These are phyloP conservation scores for Rhabdornis inornatus DNA, from an alignment of 2,113 vertebrate species.

Conservation along the genomic window DNA sequence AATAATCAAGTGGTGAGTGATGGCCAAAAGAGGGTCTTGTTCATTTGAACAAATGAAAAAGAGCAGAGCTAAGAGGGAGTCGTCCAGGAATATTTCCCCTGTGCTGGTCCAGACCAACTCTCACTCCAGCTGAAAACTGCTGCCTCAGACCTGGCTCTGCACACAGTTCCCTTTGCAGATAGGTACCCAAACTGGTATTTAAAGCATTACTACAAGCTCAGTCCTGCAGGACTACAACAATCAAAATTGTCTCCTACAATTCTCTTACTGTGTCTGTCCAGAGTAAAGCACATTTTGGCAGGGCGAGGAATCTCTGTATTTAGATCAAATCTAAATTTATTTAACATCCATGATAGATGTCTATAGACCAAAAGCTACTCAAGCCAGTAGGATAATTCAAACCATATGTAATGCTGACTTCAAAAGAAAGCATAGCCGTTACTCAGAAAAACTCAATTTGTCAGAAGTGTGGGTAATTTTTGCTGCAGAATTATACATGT, in stretches of 20 bases:
- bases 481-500: background rate
- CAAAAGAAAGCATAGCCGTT: conserved; percentile 11
- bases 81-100: background rate
- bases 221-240: background rate
- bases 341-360: background rate
- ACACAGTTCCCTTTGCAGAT: background rate
- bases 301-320: background rate
- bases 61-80: background rate
- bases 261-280: background rate
- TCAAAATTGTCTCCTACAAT: background rate
- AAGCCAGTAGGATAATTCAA: conserved; percentile 7
- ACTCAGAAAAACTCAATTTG: background rate
- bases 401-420: background rate
- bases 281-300: background rate
- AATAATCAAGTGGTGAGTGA: background rate
- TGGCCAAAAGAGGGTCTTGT: background rate
- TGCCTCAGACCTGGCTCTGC: background rate
- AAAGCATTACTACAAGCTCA: background rate
- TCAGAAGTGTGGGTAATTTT: background rate
- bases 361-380: background rate
- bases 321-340: background rate
- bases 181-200: background rate
- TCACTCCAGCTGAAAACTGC: background rate
- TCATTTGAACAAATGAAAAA: background rate
- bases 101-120: background rate